phyloP scores from a whole-genome alignment of 2,888 invertebrate genomes.

The Gisinianus flammeolus region DNA sequence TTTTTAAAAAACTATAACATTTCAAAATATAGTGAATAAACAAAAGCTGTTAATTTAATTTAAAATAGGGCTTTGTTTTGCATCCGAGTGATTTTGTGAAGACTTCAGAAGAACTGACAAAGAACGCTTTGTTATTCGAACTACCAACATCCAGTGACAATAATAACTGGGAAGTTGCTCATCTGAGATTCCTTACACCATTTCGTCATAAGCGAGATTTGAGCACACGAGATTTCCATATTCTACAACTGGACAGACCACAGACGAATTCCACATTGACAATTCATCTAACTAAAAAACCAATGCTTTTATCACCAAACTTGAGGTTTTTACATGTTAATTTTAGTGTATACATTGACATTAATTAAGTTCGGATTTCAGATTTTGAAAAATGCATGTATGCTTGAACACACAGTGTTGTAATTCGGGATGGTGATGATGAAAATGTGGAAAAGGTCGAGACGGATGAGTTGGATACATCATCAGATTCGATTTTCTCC shows the following conservation, averaged over 20 bases:
- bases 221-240: slow-evolving; percentile 45
- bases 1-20: background rate
- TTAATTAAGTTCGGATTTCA: background rate
- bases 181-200: slow-evolving; percentile 28
- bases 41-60: too few species aligned
- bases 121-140: background rate
- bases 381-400: background rate
- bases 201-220: slow-evolving; percentile 33
- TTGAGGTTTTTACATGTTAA: slow-evolving; percentile 16
- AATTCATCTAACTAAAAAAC: slow-evolving; percentile 43
- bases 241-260: slow-evolving; percentile 41
- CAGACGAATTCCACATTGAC: slow-evolving; percentile 37
- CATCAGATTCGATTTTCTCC: slow-evolving; percentile 10
- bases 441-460: background rate
- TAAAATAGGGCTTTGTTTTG: background rate
- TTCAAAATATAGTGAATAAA: background rate
- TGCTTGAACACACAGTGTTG: slow-evolving; percentile 34
- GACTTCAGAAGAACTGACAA: too few species aligned
- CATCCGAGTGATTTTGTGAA: background rate
- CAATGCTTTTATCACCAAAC: slow-evolving; percentile 24
- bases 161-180: slow-evolving; percentile 20
- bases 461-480: background rate
- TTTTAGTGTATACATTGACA: background rate
- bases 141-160: background rate
- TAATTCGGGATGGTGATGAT: slow-evolving; percentile 37